phyloP scores from a whole-genome alignment of 2,888 invertebrate genomes.

The Boloria selene region DNA sequence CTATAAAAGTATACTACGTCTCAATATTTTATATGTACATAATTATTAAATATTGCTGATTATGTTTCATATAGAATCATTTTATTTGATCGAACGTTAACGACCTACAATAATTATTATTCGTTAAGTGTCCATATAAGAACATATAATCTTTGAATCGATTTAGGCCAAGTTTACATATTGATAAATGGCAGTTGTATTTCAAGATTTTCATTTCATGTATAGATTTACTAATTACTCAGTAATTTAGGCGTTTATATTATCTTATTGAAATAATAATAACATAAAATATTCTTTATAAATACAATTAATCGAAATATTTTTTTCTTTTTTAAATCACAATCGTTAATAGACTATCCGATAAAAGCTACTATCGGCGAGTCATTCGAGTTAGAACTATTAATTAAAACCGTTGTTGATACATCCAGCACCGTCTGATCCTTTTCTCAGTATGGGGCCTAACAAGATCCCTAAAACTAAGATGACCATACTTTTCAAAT shows the following conservation, averaged over 20 bases:
- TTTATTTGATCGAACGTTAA: slow-evolving; percentile 12
- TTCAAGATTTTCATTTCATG: not conserved
- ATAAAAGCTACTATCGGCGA: slow-evolving; percentile 49
- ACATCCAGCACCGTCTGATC: slow-evolving; percentile 58
- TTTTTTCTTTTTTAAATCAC: too few relatives aligned
- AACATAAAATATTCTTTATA: not conserved
- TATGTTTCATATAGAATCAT: not conserved
- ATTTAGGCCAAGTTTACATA: slow-evolving; percentile 20
- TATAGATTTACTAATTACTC: not conserved
- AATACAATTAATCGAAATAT: slow-evolving; percentile 38
- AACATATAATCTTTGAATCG: slow-evolving; percentile 13
- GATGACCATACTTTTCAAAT: slow-evolving; percentile 41
- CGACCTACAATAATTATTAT: slow-evolving; percentile 18
- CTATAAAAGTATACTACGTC: too few relatives aligned
- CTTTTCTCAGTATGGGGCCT: slow-evolving; percentile 58
- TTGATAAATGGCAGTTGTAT: slow-evolving; percentile 6
- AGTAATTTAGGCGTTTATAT: too few relatives aligned
- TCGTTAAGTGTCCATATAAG: not conserved
- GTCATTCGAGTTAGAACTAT: slow-evolving; percentile 57
- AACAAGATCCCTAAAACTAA: slow-evolving; percentile 45
- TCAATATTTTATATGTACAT: not conserved
- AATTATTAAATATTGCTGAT: not conserved
- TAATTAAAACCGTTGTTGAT: slow-evolving; percentile 49
- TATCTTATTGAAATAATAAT: too few relatives aligned
- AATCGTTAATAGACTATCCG: slow-evolving; percentile 56